Evolutionary conservation across 2,888 invertebrate species (phyloP), one percentile per base, ranked within the genome.

Genomic region (Tinea trinotella): DNA sequence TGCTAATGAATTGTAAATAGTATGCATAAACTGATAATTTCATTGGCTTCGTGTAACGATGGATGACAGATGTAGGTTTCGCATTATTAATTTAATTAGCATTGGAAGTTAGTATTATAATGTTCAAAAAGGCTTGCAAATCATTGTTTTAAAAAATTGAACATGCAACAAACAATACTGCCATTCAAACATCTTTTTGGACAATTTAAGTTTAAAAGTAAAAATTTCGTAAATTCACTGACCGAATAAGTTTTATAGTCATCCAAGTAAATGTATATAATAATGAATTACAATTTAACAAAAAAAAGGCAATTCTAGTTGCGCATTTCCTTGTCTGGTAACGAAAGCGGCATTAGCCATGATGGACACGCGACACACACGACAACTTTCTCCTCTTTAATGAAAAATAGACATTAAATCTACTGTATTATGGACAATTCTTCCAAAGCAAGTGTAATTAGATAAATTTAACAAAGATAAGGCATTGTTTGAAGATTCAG

Each of bases 381-480:
- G 72, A 71, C 73, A 75, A 81, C 82, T 82, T 83, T 83, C 82
- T 75, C 77, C 76, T 70, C 72, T 73, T 71, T 78, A 74, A 74
- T 71, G 77, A 76, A 81, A 80, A 81, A 81, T 74, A 74, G 63
- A 62, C 79, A 74, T 78, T 78, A 76, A 70, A 67, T 61, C 65
- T 59, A 71, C 64, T 61, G 62, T 61, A 65, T 67, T 74, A 74
- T 70, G 71, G 72, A 70, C 67, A 69, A 70, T 76, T 74, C 68
- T 79, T 63, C 70, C 63, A 64, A 69, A 63, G 62, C 70, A 70
- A 48, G 48, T 18, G 2, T 12, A 15, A 48, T 19, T 10, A 48
- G 40, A 40, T 40, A 30, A 30, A 4, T 30, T 30, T 30, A n/a
- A 30, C 30, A 10, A n/a, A 30, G 30, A 30, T 30, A 30, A 30